A percentile compares a stretch with the other conserved stretches of the same genome.
Evolutionary conservation across 1,140 invertebrate species (phyloP).

Genomic region (Berghia stephanieae): DNA sequence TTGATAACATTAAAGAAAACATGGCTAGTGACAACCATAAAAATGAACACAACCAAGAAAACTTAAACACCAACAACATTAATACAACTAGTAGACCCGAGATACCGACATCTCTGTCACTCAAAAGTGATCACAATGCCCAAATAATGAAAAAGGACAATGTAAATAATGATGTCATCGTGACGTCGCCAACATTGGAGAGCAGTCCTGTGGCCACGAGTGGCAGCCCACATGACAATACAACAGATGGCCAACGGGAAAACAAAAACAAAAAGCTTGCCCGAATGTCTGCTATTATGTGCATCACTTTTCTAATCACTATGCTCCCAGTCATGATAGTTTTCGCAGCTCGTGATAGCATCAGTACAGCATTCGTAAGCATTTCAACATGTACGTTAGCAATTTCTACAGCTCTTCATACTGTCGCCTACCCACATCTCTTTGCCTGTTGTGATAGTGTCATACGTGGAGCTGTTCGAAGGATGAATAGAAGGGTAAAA

Average conservation of each 20-base stretch:
- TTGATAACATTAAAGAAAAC: not conserved
- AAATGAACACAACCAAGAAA: not conserved
- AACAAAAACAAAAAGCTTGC: slow-evolving; percentile 33
- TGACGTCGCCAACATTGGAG: slow-evolving; percentile 20
- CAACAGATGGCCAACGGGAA: slow-evolving; percentile 18
- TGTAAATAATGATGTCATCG: not conserved
- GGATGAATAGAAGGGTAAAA: slow-evolving; percentile 38
- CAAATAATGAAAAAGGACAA: slow-evolving; percentile 14
- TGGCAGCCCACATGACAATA: slow-evolving; percentile 21
- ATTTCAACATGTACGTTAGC: slow-evolving; percentile 53
- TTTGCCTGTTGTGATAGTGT: slow-evolving; percentile 49
- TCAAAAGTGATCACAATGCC: slow-evolving; percentile 18
- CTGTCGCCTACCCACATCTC: slow-evolving; percentile 57
- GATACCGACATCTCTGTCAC: slow-evolving; percentile 21
- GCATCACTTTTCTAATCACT: slow-evolving; percentile 48
- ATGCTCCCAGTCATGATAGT: slow-evolving; percentile 53
- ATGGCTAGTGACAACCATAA: not conserved
- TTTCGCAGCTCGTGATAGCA: slow-evolving; percentile 39
- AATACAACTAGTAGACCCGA: not conserved
- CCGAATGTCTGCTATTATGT: slow-evolving; percentile 46
- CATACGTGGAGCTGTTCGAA: slow-evolving; percentile 46
- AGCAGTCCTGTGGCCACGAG: slow-evolving; percentile 23
- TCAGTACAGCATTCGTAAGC: slow-evolving; percentile 49
- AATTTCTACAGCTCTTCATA: slow-evolving; percentile 49
- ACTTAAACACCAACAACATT: too few relatives aligned